Evolutionary conservation across 2,113 vertebrate species (phyloP).

Genomic region (Sapajus apella): DNA sequence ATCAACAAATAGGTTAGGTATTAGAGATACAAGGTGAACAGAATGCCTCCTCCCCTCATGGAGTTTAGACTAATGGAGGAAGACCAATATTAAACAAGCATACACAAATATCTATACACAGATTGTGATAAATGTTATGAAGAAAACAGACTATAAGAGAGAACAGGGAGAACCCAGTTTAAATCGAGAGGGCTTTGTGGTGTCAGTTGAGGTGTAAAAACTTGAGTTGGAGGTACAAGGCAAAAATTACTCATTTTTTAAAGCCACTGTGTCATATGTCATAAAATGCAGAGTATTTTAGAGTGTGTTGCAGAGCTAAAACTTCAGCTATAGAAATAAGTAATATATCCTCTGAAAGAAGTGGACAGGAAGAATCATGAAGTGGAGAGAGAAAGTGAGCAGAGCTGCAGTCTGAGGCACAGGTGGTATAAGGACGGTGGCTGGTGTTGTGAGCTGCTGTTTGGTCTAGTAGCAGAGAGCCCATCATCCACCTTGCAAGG

Average conservation of each 20-base stretch:
- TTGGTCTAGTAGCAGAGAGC: background rate
- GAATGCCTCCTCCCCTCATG: background rate
- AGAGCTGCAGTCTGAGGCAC: background rate
- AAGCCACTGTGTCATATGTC: background rate
- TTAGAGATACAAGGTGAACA: background rate
- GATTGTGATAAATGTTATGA: background rate
- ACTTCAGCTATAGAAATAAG: background rate
- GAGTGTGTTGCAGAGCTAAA: slow-evolving; percentile 22
- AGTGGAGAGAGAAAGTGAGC: background rate
- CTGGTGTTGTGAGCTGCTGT: background rate
- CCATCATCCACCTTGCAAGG: background rate
- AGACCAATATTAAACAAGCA: background rate
- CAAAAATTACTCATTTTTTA: background rate
- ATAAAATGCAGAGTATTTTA: background rate
- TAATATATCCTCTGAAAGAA: background rate
- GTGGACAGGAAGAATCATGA: background rate
- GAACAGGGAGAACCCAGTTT: background rate
- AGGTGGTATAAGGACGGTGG: background rate
- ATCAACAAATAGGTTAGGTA: background rate
- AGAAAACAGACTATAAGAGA: background rate
- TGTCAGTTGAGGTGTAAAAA: background rate
- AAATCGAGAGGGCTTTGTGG: background rate
- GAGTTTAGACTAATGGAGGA: background rate
- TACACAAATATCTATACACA: background rate
- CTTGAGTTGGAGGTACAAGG: background rate